phyloP scores from a whole-genome alignment of 92 coral and sea anemone species.

The Bergia sp. region DNA sequence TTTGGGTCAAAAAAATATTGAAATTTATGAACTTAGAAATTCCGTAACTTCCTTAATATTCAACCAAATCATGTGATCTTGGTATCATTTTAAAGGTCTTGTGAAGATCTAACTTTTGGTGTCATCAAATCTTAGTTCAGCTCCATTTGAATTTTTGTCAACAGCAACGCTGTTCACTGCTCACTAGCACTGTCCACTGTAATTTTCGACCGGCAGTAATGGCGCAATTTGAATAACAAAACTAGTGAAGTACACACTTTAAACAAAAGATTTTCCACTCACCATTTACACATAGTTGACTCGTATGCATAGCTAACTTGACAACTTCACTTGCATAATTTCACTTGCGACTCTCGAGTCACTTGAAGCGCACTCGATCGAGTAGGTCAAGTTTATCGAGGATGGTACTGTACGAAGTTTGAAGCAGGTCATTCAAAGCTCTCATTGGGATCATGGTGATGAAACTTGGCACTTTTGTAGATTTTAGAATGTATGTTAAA shows the following conservation, averaged over 20 bases:
- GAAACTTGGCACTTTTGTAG: conserved; percentile 27
- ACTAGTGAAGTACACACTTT: no score
- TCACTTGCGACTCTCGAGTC: no score
- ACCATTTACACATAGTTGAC: no score
- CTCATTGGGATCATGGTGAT: background rate
- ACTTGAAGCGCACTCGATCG: no score
- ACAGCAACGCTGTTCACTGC: no score
- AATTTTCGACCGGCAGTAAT: no score
- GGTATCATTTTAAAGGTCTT: background rate
- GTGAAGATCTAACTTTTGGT: background rate
- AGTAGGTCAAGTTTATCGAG: no score
- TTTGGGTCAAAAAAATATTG: background rate
- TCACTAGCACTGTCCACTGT: no score
- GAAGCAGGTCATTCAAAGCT: conserved; percentile 28
- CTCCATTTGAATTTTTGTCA: background rate
- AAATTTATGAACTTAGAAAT: background rate
- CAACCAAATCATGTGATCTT: background rate
- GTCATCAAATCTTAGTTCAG: background rate
- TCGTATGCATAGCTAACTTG: no score
- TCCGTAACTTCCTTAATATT: background rate
- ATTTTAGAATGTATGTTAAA: conserved; percentile 9
- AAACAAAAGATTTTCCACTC: no score
- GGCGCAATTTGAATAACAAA: no score
- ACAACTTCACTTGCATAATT: no score
- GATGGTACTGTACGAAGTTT: background rate